A percentile compares a stretch with the other conserved stretches of the same genome.
These are phyloP conservation scores for Cyanocitta stelleri DNA, from an alignment of 2,113 vertebrate species.

Conservation along the genomic window DNA sequence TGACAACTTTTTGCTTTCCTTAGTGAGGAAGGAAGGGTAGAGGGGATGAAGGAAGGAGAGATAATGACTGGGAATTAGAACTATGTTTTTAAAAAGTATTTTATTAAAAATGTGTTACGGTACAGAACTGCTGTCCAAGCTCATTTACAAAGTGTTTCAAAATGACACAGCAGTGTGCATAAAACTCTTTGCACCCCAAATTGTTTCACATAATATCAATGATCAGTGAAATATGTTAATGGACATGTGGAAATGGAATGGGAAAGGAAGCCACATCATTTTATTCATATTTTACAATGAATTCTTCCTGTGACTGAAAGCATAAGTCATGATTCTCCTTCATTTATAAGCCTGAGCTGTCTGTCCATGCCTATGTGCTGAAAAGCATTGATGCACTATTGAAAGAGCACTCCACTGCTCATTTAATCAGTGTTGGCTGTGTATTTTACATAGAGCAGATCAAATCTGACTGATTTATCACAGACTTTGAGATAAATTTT, in stretches of 20 bases:
- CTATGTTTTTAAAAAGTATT: not conserved
- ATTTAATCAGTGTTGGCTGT: slow-evolving; percentile 62
- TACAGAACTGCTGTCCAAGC: not conserved
- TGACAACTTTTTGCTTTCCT: not conserved
- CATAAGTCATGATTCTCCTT: not conserved
- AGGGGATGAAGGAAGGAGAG: not conserved
- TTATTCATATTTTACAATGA: not conserved
- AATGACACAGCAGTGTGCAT: not conserved
- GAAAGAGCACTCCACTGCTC: slow-evolving; percentile 37
- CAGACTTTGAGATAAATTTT: slow-evolving; percentile 65
- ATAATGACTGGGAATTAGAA: not conserved
- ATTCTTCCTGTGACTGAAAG: not conserved
- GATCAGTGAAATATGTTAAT: not conserved
- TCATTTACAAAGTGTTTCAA: not conserved
- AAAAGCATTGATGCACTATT: slow-evolving; percentile 49
- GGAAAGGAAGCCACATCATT: not conserved
- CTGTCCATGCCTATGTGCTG: slow-evolving; percentile 29
- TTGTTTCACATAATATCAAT: not conserved
- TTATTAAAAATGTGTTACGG: not conserved
- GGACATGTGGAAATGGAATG: not conserved
- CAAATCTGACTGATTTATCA: slow-evolving; percentile 72
- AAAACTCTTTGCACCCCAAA: not conserved
- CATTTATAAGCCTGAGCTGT: not conserved
- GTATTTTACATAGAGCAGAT: slow-evolving; percentile 57
- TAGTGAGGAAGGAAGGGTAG: not conserved